Evolutionary conservation across 2,888 invertebrate species (phyloP).

Genomic region (Shargacucullia verbasci): DNA sequence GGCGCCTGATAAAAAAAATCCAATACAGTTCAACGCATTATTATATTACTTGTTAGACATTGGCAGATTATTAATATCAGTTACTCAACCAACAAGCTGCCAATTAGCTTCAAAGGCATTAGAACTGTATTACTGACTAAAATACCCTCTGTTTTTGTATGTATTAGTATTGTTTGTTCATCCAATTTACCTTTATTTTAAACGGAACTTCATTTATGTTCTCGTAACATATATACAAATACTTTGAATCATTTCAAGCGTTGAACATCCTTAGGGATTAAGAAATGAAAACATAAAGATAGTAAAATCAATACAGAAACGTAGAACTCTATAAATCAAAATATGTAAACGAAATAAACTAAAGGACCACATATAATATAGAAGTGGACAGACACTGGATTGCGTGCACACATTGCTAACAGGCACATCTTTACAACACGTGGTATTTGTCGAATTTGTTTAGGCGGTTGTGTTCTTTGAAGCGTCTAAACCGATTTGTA

Average conservation of each 20-base stretch:
- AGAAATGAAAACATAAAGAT: slow-evolving; percentile 76
- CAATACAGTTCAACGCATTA: slow-evolving; percentile 74
- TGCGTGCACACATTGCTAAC: slow-evolving; percentile 87
- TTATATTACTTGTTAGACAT: slow-evolving; percentile 50
- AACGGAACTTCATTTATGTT: slow-evolving; percentile 26
- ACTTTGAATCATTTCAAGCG: slow-evolving; percentile 54
- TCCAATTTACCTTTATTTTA: slow-evolving; percentile 45
- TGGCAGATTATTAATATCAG: slow-evolving; percentile 65
- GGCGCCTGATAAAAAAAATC: slow-evolving; percentile 77
- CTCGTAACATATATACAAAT: slow-evolving; percentile 46
- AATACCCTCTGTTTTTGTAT: slow-evolving; percentile 74
- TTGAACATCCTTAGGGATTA: slow-evolving; percentile 63
- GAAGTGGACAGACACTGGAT: slow-evolving; percentile 85
- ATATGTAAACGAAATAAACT: slow-evolving; percentile 72
- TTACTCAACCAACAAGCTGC: slow-evolving; percentile 63
- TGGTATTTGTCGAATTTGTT: slow-evolving; percentile 67
- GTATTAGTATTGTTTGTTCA: slow-evolving; percentile 71
- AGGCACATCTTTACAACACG: slow-evolving; percentile 81
- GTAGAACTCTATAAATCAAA: slow-evolving; percentile 77
- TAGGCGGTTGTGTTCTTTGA: slow-evolving; percentile 72
- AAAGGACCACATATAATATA: slow-evolving; percentile 88
- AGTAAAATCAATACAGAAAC: slow-evolving; percentile 77
- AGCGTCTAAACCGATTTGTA: slow-evolving; percentile 65
- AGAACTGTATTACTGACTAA: slow-evolving; percentile 65
- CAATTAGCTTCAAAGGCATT: slow-evolving; percentile 59